Evolutionary conservation across 1,140 invertebrate genomes (phyloP), one percentile per base, ranked within the genome.

Genomic region (Onthophagus taurus): DNA sequence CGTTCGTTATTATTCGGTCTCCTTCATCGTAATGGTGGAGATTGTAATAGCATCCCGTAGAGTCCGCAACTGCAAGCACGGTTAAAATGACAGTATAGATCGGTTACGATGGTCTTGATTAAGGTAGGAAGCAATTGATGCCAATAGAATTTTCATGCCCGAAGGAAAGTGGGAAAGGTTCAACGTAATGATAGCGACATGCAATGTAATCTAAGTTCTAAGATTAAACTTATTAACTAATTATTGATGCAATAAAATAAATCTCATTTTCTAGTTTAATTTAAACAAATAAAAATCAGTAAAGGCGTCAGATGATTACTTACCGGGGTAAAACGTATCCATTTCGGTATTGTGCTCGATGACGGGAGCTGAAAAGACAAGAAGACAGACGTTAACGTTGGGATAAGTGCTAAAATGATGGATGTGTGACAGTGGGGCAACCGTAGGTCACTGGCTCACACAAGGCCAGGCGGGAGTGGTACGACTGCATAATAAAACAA

Each of bases 21-120:
- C 89, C 89, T 70, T 94, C 89, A 49, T 84, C 78, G 67, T 95
- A 94, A 59, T 88, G 86, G 64, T 90, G 82, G 62, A 88, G 90
- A 72, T 93, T 90, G 71, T 93, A 93, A 67, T 91, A 94, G 66
- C 91, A 95, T 52, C 88, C 89, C 54, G 61, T 68, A 49, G 61
- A 54, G 51, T 68, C 69, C 55, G 58, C 50, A 58, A 59, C 56
- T 57, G 48, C 33, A 61, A 54, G 36, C n/a, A n/a, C n/a, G n/a
- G n/a, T n/a, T n/a, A n/a, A n/a, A n/a, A n/a, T n/a, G n/a, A n/a
- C n/a, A n/a, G n/a, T n/a, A n/a, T n/a, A n/a, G n/a, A n/a, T n/a
- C n/a, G n/a, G n/a, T n/a, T n/a, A n/a, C n/a, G n/a, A n/a, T n/a
- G n/a, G n/a, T n/a, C n/a, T n/a, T n/a, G n/a, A n/a, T n/a, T n/a